phyloP scores from a whole-genome alignment of 2,113 vertebrate species.

The Sphyrna mokarran region DNA sequence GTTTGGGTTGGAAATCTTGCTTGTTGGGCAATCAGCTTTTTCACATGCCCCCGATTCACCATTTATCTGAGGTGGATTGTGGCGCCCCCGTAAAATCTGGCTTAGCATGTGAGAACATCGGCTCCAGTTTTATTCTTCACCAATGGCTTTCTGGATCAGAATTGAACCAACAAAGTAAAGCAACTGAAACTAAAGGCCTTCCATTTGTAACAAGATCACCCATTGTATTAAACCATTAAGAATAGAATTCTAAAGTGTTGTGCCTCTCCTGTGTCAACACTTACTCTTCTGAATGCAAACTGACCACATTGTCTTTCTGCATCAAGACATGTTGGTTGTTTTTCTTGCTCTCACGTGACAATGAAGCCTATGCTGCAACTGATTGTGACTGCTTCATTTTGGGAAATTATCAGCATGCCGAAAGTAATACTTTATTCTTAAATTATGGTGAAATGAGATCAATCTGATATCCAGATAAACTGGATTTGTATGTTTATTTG shows the following conservation, averaged over 20 bases:
- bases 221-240: neutral
- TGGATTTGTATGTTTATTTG: neutral
- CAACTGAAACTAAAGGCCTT: neutral
- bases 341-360: neutral
- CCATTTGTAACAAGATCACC: neutral
- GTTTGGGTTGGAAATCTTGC: too few species aligned
- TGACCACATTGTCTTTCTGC: neutral
- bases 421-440: neutral
- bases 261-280: neutral
- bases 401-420: neutral
- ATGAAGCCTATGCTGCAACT: neutral
- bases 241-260: neutral
- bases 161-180: neutral
- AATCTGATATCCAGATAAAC: neutral
- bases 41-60: too few species aligned
- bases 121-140: too few species aligned
- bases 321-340: neutral
- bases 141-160: too few species aligned
- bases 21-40: too few species aligned
- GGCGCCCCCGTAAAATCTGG: too few species aligned
- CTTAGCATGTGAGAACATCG: too few species aligned
- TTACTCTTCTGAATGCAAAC: neutral
- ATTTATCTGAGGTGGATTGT: too few species aligned
- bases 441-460: neutral
- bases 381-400: neutral